A percentile compares a stretch with the other conserved stretches of the same genome.
Evolutionary conservation across 2,113 vertebrate species (phyloP).

Genomic region (Pygathrix nemaeus): DNA sequence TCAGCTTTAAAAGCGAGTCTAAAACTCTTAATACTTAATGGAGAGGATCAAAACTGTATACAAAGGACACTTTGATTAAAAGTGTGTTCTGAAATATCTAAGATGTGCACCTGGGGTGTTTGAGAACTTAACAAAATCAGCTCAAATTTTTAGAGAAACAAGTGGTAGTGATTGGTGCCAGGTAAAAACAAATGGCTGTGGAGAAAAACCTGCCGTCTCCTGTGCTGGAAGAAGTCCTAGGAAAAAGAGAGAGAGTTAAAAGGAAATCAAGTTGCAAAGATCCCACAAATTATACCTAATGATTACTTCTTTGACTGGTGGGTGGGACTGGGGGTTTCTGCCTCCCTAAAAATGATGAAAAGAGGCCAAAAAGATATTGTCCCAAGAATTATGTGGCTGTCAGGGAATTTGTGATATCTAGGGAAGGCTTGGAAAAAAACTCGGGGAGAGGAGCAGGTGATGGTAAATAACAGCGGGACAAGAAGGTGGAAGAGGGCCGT

Average conservation of each 20-base stretch:
- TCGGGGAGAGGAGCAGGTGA: neutral
- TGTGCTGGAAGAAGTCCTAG: slow-evolving; percentile 16
- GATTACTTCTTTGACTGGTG: slow-evolving; percentile 34
- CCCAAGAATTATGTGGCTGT: slow-evolving; percentile 21
- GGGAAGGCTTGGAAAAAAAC: neutral
- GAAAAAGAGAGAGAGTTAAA: slow-evolving; percentile 56
- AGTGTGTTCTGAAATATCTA: neutral
- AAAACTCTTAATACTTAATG: slow-evolving; percentile 44
- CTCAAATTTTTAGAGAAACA: slow-evolving; percentile 65
- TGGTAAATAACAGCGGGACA: neutral
- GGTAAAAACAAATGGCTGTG: slow-evolving; percentile 43
- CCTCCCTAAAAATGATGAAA: slow-evolving; percentile 29
- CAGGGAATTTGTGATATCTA: neutral
- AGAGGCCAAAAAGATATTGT: slow-evolving; percentile 19
- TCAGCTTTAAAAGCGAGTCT: slow-evolving; percentile 25
- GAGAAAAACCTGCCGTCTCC: slow-evolving; percentile 53
- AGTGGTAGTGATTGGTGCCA: slow-evolving; percentile 62
- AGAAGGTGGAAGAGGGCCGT: neutral
- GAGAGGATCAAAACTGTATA: slow-evolving; percentile 7
- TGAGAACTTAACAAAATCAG: slow-evolving; percentile 56
- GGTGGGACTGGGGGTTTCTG: neutral
- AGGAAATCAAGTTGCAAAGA: slow-evolving; percentile 55
- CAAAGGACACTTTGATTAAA: slow-evolving; percentile 61
- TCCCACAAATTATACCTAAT: slow-evolving; percentile 32
- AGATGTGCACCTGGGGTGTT: neutral